Evolutionary conservation across 2,113 vertebrate species (phyloP).

Genomic region (Felis chaus): DNA sequence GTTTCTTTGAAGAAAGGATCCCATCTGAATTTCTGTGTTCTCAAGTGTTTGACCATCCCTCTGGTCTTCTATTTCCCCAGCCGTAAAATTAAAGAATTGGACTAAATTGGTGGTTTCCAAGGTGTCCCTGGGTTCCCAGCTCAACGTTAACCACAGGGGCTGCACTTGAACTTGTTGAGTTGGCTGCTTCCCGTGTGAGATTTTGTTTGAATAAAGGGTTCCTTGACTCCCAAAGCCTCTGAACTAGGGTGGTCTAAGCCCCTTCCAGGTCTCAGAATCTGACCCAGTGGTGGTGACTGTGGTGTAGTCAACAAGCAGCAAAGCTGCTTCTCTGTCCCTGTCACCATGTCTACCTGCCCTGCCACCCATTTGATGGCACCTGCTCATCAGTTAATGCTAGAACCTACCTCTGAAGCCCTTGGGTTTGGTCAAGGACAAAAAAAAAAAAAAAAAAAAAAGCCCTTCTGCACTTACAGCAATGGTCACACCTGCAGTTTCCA

Average conservation of each 20-base stretch:
- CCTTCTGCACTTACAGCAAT: rapidly evolving
- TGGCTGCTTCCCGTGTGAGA: neutral
- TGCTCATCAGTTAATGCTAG: neutral
- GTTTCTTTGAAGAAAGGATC: neutral
- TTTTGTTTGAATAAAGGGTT: neutral
- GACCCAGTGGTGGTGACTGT: rapidly evolving
- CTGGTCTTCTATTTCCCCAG: neutral
- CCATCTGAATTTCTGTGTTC: neutral
- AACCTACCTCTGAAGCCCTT: neutral
- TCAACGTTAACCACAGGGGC: neutral
- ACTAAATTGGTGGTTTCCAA: neutral
- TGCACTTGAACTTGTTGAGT: neutral
- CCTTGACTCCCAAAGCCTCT: neutral
- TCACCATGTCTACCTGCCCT: rapidly evolving
- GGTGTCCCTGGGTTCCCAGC: neutral
- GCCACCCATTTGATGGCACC: no score
- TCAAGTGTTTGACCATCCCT: neutral
- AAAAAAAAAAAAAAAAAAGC: neutral
- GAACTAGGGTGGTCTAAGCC: no score
- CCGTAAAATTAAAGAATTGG: neutral
- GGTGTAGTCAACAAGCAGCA: rapidly evolving
- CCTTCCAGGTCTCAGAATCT: neutral
- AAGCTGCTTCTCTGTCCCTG: no score
- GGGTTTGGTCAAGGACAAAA: neutral
- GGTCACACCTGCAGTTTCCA: neutral